A percentile compares a stretch with the other conserved stretches of the same genome.
These are phyloP conservation scores for Tiaroga cobitis DNA, from an alignment of 2,797 vertebrate genomes.

Conservation along the genomic window DNA sequence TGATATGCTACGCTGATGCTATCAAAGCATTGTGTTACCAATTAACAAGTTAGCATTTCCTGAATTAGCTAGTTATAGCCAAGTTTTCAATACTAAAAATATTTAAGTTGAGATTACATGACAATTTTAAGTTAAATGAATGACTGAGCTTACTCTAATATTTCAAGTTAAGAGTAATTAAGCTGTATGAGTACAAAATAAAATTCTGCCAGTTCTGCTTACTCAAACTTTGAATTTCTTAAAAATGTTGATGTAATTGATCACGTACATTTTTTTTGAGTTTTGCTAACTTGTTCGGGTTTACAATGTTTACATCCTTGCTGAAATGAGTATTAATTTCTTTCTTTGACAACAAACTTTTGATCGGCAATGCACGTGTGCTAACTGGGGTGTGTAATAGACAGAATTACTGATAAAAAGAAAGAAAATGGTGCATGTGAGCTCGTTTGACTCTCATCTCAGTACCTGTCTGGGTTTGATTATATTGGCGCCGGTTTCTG, in stretches of 20 bases:
- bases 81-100: not conserved
- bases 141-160: not conserved
- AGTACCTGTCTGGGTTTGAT: slow-evolving; percentile 87
- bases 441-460: slow-evolving; percentile 13
- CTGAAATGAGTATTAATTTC: not conserved
- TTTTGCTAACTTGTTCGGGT: too few relatives aligned
- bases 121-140: not conserved
- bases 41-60: not conserved
- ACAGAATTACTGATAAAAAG: not conserved
- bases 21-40: too few relatives aligned
- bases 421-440: not conserved
- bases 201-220: not conserved
- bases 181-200: too few relatives aligned
- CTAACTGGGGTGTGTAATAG: too few relatives aligned
- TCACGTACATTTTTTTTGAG: too few relatives aligned
- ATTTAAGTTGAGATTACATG: not conserved
- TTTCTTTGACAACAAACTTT: not conserved
- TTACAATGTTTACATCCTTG: not conserved
- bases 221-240: not conserved
- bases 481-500: slow-evolving; percentile 68
- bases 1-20: too few relatives aligned
- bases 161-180: not conserved
- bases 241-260: too few relatives aligned
- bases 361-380: not conserved
- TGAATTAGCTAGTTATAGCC: not conserved